Percentiles rank a stretch among this genome's conserved stretches.
Conservation (phyloP, 2,888 invertebrate genomes). For the Chrysodeixis includens region DNA sequence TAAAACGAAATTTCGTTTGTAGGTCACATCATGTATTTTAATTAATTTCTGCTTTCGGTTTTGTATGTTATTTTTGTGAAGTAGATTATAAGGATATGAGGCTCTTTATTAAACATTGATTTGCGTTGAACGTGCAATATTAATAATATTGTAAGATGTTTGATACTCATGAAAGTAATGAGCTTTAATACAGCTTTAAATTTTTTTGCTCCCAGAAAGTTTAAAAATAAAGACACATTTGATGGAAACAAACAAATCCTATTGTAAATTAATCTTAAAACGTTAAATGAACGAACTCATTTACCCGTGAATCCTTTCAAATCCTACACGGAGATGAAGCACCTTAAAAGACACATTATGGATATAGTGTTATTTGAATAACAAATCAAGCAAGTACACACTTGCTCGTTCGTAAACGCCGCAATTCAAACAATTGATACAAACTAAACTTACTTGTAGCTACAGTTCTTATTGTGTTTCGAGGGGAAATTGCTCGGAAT, state of each 20-base stretch:
- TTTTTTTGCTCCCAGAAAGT: no score
- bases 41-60: slow-evolving; percentile 41
- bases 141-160: background rate
- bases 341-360: background rate
- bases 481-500: slow-evolving; percentile 40
- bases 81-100: background rate
- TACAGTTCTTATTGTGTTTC: slow-evolving; percentile 46
- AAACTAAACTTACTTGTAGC: slow-evolving; percentile 44
- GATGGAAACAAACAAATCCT: no score
- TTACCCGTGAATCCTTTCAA: background rate
- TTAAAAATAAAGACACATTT: no score
- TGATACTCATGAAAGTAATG: no score
- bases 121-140: background rate
- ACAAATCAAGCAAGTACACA: slow-evolving; percentile 22
- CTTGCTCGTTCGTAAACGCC: slow-evolving; percentile 14
- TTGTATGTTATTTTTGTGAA: background rate
- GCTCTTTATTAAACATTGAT: slow-evolving; percentile 3
- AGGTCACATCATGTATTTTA: slow-evolving; percentile 44
- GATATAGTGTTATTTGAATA: slow-evolving; percentile 17
- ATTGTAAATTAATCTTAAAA: no score
- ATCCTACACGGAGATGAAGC: background rate
- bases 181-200: no score
- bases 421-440: slow-evolving; percentile 34
- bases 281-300: no score
- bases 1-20: slow-evolving; percentile 44